These are phyloP conservation scores for Clarias platycephalus DNA, from an alignment of 2,797 vertebrate genomes.

Conservation along the genomic window DNA sequence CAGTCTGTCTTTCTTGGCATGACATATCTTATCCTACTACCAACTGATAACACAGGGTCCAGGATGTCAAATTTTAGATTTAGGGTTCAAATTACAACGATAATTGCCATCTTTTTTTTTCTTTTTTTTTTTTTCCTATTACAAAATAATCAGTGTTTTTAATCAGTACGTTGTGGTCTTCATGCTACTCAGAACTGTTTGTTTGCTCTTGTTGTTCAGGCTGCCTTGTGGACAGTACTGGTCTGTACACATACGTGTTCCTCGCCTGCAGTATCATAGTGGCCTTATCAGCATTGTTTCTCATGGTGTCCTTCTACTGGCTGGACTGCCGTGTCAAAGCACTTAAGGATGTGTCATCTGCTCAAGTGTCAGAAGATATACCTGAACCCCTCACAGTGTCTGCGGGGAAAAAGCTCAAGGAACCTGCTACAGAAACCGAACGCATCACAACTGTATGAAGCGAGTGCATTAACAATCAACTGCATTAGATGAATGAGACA, in stretches of 20 bases:
- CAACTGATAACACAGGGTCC: background rate
- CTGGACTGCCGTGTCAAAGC: constrained; percentile 66
- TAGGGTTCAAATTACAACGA: too few relatives aligned
- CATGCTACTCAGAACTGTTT: background rate
- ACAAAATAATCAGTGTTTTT: too few relatives aligned
- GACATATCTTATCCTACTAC: background rate
- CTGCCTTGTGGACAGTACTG: constrained; percentile 81
- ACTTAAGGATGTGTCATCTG: background rate
- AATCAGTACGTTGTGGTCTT: background rate
- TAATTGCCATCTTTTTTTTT: background rate
- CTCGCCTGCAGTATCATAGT: constrained; percentile 81
- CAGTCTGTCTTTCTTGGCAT: background rate
- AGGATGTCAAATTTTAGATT: background rate
- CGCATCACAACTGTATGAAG: constrained; percentile 58
- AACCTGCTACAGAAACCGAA: constrained; percentile 38
- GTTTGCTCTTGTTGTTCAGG: constrained; percentile 70
- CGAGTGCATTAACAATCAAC: background rate
- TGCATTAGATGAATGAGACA: background rate
- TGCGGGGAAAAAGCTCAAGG: constrained; percentile 63
- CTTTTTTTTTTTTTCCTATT: too few relatives aligned
- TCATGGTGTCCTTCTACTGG: constrained; percentile 79
- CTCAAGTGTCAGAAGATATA: constrained; percentile 6
- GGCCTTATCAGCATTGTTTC: constrained; percentile 81
- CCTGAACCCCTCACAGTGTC: constrained; percentile 57
- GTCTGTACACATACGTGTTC: constrained; percentile 80